Base-by-base conservation (phyloP, 2,888 invertebrate genomes). In the Tromatobia lineatoria region DNA sequence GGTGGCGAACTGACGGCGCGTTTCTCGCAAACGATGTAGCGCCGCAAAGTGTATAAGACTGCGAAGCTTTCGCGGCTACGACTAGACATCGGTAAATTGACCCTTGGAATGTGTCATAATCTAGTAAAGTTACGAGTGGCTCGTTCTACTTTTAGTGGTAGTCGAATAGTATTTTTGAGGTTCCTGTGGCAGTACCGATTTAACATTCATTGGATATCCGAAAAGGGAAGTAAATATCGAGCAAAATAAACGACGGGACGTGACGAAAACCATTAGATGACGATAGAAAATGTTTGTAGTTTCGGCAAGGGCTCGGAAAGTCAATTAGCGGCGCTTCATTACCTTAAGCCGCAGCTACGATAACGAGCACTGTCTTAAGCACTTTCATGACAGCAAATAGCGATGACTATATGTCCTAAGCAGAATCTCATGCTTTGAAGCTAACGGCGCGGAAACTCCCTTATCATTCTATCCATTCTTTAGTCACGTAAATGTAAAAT, bases 401-500 rank as follows among this genome's bases (percentile, higher is more conserved):
- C 29, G 18, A 18, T 29, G 50, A 50, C 50, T 29, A n/a, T 38
- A 18, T 3, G 23, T 69, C 69, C 29, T 18, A 29, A 18, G 11
- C 52, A 11, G 18, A 42, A 71, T 23, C n/a, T 47, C 45, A 18
- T 61, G 45, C 18, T 11, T 59, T 47, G 29, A 7, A n/a, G 18
- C 47, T 74, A 61, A 74, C 73, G 73, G 45, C 73, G 45, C 73
- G 47, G 61, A 74, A 47, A 47, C 18, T 25, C 6, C 47, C n/a
- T n/a, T 7, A 69, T 69, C 69, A 18, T 29, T 69, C 18, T 34
- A 50, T 29, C 18, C 11, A 11, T 66, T 45, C 23, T 45, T 45
- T 20, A n/a, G 3, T 29, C 18, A 45, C 25, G 25, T 18, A 11
- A 29, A 69, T 67, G 11, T 15, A 6, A 4, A n/a, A 50, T 6